Evolutionary conservation across 2,797 vertebrate species (phyloP).

Genomic region (Sebastes paucispinis): DNA sequence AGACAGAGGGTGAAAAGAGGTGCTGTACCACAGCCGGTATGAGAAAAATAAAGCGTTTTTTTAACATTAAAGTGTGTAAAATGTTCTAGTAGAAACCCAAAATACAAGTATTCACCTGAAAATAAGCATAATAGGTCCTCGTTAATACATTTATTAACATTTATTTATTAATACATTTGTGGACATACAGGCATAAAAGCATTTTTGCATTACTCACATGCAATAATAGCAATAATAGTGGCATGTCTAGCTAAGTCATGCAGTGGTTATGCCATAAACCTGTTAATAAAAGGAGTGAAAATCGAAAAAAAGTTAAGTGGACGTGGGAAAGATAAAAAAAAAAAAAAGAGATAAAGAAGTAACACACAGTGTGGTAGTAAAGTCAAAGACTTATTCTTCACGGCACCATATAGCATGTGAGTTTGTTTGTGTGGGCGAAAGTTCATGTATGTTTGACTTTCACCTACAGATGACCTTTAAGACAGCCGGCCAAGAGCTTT

Average conservation of each 20-base stretch:
- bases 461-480: slow-evolving; percentile 48
- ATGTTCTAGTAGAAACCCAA: too few species aligned
- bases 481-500: slow-evolving; percentile 12
- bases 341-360: background rate
- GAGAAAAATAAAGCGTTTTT: too few species aligned
- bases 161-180: background rate
- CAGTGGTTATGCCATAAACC: background rate
- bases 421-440: background rate
- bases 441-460: slow-evolving; percentile 25
- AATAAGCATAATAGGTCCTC: background rate
- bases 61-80: too few species aligned
- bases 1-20: too few species aligned
- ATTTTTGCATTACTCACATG: background rate
- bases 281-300: background rate
- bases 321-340: background rate
- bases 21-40: too few species aligned
- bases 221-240: background rate
- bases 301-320: background rate
- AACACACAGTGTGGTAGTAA: background rate
- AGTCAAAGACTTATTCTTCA: background rate
- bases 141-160: background rate
- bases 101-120: background rate
- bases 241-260: background rate
- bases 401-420: background rate
- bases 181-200: background rate